Conservation (phyloP, 2,797 vertebrate genomes). For the Geotria australis region DNA sequence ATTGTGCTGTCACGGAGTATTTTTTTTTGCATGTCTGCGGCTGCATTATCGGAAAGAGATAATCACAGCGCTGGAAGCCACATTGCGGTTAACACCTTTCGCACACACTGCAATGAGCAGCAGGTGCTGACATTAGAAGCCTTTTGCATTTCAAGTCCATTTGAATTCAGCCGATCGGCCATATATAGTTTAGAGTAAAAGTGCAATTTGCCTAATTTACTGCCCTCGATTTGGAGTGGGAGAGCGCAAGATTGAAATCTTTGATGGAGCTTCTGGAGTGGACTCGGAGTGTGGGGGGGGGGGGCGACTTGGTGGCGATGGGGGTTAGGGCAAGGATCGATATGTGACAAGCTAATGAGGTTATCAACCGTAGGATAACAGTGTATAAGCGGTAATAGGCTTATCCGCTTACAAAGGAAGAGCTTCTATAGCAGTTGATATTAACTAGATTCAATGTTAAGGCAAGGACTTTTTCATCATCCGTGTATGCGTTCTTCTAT, state of each 20-base stretch:
- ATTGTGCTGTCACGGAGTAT: conserved; percentile 1
- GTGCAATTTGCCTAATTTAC: background rate
- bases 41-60: background rate
- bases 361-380: background rate
- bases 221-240: background rate
- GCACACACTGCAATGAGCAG: no score
- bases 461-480: no score
- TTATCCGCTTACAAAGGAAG: background rate
- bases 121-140: no score
- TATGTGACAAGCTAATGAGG: background rate
- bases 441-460: no score
- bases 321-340: background rate
- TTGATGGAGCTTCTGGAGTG: background rate
- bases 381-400: background rate
- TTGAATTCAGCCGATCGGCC: no score
- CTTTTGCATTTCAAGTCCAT: no score
- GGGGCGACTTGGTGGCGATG: no score
- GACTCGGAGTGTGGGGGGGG: background rate
- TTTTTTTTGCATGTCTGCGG: background rate
- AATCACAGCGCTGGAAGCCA: background rate
- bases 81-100: background rate
- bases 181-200: background rate
- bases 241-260: background rate
- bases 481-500: no score
- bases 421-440: background rate